A percentile compares a stretch with the other conserved stretches of the same genome.
Conservation (phyloP, 1,140 invertebrate species). For the Anastrepha ludens region DNA sequence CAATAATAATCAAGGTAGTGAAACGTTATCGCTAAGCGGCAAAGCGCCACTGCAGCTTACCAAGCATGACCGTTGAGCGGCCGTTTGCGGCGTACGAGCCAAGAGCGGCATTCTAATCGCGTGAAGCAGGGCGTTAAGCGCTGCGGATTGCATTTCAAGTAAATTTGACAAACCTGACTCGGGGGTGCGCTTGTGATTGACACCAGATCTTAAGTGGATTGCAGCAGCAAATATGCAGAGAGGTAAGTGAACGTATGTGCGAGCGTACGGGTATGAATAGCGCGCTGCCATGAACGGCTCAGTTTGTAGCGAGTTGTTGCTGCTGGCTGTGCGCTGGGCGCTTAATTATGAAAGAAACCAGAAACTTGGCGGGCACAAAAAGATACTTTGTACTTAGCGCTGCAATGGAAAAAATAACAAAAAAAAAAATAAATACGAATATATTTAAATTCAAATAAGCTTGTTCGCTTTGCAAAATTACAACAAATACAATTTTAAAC, state of each 20-base stretch:
- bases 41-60: conserved; percentile 67
- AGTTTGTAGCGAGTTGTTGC: background rate
- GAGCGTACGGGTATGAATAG: background rate
- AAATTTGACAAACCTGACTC: conserved; percentile 45
- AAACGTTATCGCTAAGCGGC: conserved; percentile 58
- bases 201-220: background rate
- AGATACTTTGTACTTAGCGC: conserved; percentile 1
- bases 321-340: background rate
- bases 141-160: conserved; percentile 40
- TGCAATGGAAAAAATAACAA: background rate
- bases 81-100: background rate
- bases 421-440: background rate
- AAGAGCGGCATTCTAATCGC: background rate
- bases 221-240: background rate
- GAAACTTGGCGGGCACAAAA: conserved; percentile 21
- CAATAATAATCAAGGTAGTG: background rate
- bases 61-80: conserved; percentile 70
- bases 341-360: conserved; percentile 23
- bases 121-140: conserved; percentile 35
- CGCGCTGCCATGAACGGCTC: background rate
- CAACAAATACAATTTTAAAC: conserved; percentile 37
- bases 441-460: conserved; percentile 8
- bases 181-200: conserved; percentile 50
- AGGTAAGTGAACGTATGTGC: background rate
- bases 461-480: conserved; percentile 36